A percentile compares a stretch with the other conserved stretches of the same genome.
phyloP scores from a whole-genome alignment of 1,140 invertebrate genomes.

The Drosophila subobscura region DNA sequence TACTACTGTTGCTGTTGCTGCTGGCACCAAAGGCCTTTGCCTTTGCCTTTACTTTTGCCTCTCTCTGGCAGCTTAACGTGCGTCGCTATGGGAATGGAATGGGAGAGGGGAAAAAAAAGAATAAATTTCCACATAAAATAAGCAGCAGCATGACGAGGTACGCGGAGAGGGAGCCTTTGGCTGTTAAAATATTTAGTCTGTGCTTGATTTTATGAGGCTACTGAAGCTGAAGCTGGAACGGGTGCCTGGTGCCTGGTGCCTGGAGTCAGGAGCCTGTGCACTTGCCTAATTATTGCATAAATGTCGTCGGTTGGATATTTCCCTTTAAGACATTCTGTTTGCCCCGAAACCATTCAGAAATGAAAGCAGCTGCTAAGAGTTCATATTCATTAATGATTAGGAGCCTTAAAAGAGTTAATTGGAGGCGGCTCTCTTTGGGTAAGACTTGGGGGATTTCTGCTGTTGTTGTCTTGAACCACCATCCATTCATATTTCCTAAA shows the following conservation, averaged over 20 bases:
- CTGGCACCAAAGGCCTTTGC: constrained; percentile 66
- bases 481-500: too few species aligned
- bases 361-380: too few species aligned
- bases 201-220: constrained; percentile 50
- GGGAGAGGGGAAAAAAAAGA: constrained; percentile 14
- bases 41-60: constrained; percentile 32
- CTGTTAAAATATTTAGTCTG: constrained; percentile 66
- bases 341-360: background rate
- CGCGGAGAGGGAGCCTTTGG: constrained; percentile 8
- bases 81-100: constrained; percentile 51
- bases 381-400: too few species aligned
- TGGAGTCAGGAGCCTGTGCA: too few species aligned
- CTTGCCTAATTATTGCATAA: constrained; percentile 69
- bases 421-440: too few species aligned
- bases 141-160: constrained; percentile 6
- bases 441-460: too few species aligned
- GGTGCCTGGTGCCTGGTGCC: too few species aligned
- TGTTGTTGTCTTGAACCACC: too few species aligned
- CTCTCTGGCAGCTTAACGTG: constrained; percentile 58
- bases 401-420: too few species aligned
- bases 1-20: background rate
- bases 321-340: constrained; percentile 4
- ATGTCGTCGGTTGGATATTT: constrained; percentile 23
- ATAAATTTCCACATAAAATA: constrained; percentile 47
- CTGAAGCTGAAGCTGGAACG: constrained; percentile 6